phyloP scores from a whole-genome alignment of 2,888 invertebrate species.

The Drosophila aldrichi region DNA sequence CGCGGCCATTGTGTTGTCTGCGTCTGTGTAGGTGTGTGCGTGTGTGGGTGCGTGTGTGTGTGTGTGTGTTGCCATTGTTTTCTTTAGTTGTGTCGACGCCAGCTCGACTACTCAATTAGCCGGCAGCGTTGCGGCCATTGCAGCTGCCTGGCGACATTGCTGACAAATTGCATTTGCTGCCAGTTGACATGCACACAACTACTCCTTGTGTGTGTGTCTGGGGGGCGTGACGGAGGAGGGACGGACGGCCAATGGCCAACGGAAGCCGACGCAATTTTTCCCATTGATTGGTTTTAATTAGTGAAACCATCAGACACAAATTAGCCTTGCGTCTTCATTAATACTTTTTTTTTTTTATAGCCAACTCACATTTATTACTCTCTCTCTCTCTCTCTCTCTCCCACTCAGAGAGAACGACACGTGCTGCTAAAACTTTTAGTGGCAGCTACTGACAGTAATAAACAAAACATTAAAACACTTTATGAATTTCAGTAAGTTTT shows the following conservation, averaged over 20 bases:
- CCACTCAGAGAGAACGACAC: not conserved
- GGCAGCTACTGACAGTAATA: not conserved
- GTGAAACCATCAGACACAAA: conserved; percentile 76
- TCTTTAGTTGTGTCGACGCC: conserved; percentile 44
- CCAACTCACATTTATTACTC: conserved; percentile 38
- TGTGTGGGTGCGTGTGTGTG: conserved; percentile 1
- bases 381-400: not conserved
- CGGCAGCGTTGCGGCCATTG: conserved; percentile 50
- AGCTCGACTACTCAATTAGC: conserved; percentile 67
- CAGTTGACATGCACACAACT: conserved; percentile 58
- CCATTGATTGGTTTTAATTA: conserved; percentile 80
- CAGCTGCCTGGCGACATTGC: conserved; percentile 53
- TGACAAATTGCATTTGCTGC: conserved; percentile 77
- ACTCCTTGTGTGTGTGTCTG: not conserved
- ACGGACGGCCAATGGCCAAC: conserved; percentile 27
- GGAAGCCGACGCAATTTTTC: conserved; percentile 71
- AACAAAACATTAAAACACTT: conserved; percentile 27
- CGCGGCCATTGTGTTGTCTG: conserved; percentile 2
- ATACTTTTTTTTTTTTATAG: conserved; percentile 69
- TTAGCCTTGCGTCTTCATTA: conserved; percentile 74
- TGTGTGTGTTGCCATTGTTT: conserved; percentile 18
- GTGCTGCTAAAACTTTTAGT: not conserved
- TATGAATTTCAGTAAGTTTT: conserved; percentile 29
- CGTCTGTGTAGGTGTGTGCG: conserved; percentile 7
- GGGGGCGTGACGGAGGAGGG: not conserved